A percentile compares a stretch with the other conserved stretches of the same genome.
Conservation (phyloP, 2,888 invertebrate genomes). For the Acleris sparsana region DNA sequence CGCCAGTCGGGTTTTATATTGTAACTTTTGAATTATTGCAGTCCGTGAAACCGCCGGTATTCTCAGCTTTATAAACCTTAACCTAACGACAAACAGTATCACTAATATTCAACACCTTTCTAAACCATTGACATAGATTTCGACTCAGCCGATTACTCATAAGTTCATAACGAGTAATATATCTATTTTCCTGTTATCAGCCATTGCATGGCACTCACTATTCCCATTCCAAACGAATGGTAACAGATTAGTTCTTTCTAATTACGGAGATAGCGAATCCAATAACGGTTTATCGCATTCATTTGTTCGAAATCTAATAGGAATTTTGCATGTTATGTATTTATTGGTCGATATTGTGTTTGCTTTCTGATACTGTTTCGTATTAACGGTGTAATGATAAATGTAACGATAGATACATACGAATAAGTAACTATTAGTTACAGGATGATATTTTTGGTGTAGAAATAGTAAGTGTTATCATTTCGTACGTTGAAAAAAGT, state of each 20-base stretch:
- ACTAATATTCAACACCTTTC: neutral
- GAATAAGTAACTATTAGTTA: too few relatives aligned
- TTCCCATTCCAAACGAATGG: constrained; percentile 78
- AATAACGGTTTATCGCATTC: constrained; percentile 82
- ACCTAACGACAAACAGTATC: too few relatives aligned
- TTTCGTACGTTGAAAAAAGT: neutral
- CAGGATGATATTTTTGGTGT: neutral
- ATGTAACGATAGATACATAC: constrained; percentile 30
- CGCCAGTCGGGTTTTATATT: too few relatives aligned
- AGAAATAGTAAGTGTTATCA: too few relatives aligned
- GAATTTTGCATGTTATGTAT: constrained; percentile 81
- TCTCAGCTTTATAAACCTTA: too few relatives aligned
- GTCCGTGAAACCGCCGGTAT: too few relatives aligned
- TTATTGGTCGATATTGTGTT: constrained; percentile 82
- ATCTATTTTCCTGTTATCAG: constrained; percentile 58
- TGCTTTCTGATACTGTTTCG: constrained; percentile 77
- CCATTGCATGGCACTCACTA: constrained; percentile 67
- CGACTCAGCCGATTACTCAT: constrained; percentile 23
- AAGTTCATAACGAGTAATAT: constrained; percentile 40
- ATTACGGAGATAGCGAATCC: constrained; percentile 80
- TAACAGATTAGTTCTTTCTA: constrained; percentile 81
- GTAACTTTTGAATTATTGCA: too few relatives aligned
- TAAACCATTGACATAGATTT: constrained; percentile 7
- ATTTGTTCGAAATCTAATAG: constrained; percentile 82
- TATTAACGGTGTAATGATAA: constrained; percentile 60